Evolutionary conservation across 2,113 vertebrate genomes (phyloP).

Genomic region (Bagarius yarrelli): DNA sequence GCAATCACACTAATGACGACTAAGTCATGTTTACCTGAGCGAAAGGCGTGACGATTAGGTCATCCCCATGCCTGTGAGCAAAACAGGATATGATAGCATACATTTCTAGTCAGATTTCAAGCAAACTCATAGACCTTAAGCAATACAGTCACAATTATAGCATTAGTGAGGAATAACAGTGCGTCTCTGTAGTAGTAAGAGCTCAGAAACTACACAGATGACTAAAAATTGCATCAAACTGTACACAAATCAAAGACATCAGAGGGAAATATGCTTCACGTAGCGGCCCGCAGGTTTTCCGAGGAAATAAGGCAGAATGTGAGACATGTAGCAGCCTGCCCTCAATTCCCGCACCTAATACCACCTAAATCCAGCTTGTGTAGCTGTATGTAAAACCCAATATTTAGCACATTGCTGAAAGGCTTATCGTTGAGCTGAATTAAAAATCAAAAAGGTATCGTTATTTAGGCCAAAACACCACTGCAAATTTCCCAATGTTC

Average conservation of each 20-base stretch:
- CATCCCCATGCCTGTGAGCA: constrained; percentile 88
- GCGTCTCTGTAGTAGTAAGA: background rate
- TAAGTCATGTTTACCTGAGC: constrained; percentile 77
- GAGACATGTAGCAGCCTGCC: constrained; percentile 16
- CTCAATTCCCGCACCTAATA: constrained; percentile 4
- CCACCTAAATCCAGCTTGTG: background rate
- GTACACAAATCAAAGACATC: constrained; percentile 16
- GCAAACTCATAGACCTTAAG: constrained; percentile 10
- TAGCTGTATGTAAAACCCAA: background rate
- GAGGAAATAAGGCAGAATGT: constrained; percentile 22
- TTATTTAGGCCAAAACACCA: background rate
- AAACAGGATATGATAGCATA: constrained; percentile 39
- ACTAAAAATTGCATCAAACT: constrained; percentile 10
- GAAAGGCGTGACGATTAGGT: constrained; percentile 97
- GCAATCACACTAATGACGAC: constrained; percentile 2
- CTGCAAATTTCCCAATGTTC: background rate
- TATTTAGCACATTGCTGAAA: background rate
- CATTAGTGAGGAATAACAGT: background rate
- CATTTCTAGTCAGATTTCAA: background rate
- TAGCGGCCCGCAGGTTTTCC: constrained; percentile 18
- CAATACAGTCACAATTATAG: background rate
- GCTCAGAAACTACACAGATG: background rate
- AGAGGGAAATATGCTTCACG: constrained; percentile 12
- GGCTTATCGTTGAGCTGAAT: background rate
- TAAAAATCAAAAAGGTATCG: background rate